A percentile compares a stretch with the other conserved stretches of the same genome.
phyloP scores from a whole-genome alignment of 2,113 vertebrate species.

The Chaenocephalus aceratus region DNA sequence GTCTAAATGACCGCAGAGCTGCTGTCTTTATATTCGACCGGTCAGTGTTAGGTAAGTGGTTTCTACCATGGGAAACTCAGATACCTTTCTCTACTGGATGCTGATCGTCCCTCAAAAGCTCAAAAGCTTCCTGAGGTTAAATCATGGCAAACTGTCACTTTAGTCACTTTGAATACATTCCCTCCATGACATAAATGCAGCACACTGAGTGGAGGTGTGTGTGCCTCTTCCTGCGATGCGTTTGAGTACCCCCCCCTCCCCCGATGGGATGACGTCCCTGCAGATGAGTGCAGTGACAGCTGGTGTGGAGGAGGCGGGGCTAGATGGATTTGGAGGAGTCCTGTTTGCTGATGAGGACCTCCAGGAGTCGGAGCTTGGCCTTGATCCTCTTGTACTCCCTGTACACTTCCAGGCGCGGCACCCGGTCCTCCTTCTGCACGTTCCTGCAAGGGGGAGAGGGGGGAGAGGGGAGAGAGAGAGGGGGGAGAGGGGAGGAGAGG shows the following conservation, averaged over 20 bases:
- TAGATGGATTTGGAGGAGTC: slow-evolving; percentile 98
- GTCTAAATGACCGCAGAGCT: neutral
- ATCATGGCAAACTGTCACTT: neutral
- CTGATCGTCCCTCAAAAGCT: neutral
- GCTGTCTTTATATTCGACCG: neutral
- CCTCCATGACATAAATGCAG: slow-evolving; percentile 41
- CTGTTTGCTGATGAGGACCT: slow-evolving; percentile 99
- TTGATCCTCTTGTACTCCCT: slow-evolving; percentile 97
- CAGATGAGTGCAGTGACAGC: slow-evolving; percentile 26
- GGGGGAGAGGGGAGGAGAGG: neutral
- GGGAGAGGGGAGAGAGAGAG: neutral
- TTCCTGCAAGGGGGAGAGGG: slow-evolving; percentile 81
- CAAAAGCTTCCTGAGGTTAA: neutral
- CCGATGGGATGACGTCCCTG: slow-evolving; percentile 1
- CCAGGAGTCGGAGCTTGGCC: slow-evolving; percentile 95
- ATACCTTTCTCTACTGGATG: neutral
- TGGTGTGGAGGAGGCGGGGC: slow-evolving; percentile 35
- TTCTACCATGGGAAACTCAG: neutral
- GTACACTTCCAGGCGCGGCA: slow-evolving; percentile 95
- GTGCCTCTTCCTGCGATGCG: slow-evolving; percentile 1
- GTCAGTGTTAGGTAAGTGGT: neutral
- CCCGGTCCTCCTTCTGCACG: slow-evolving; percentile 95
- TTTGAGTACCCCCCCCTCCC: neutral
- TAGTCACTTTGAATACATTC: neutral
- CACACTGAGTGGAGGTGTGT: neutral